phyloP scores from a whole-genome alignment of 2,113 vertebrate genomes.

The Tichodroma muraria region DNA sequence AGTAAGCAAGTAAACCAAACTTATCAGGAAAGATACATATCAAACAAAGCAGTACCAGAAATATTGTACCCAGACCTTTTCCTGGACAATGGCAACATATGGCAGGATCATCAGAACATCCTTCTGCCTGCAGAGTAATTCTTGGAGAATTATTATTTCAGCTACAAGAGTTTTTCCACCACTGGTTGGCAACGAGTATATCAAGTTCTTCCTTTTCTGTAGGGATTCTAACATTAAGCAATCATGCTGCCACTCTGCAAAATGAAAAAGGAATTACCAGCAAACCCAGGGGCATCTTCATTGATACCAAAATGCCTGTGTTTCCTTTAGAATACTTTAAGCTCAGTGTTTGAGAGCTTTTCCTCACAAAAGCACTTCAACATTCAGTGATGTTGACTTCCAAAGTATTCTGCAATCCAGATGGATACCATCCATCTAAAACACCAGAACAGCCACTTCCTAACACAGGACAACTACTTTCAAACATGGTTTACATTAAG shows the following conservation, averaged over 20 bases:
- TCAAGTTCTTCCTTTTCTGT: constrained; percentile 86
- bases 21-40: fast-evolving
- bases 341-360: background rate
- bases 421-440: background rate
- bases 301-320: background rate
- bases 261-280: background rate
- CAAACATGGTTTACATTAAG: background rate
- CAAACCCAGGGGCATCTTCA: background rate
- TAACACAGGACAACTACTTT: background rate
- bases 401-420: background rate
- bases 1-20: background rate
- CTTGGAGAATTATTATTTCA: constrained; percentile 90
- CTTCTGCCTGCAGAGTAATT: constrained; percentile 87
- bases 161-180: constrained; percentile 97
- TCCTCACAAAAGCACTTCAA: background rate
- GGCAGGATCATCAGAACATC: constrained; percentile 91
- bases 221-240: constrained; percentile 87
- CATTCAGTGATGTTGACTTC: fast-evolving
- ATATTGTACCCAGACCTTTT: constrained; percentile 79
- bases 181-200: constrained; percentile 93
- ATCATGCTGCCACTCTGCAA: constrained; percentile 91
- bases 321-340: background rate
- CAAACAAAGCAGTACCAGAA: background rate
- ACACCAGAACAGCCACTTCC: background rate
- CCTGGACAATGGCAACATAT: constrained; percentile 93